Percentiles rank a stretch among this genome's conserved stretches.
Conservation (phyloP, 2,113 vertebrate genomes). For the Paralichthys olivaceus region DNA sequence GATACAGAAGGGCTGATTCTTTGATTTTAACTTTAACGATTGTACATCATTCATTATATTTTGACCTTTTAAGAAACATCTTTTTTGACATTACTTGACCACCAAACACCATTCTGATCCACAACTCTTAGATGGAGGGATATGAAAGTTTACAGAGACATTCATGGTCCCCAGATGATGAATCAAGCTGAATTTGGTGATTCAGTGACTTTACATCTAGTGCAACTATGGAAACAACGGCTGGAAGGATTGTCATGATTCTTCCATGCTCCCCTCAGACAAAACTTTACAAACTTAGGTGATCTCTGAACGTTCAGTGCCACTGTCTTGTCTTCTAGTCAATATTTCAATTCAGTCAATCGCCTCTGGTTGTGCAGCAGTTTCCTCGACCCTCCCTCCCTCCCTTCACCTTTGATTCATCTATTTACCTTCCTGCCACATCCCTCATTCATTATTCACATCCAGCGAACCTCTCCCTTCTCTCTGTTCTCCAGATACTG, state of each 20-base stretch:
- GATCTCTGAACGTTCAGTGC: neutral
- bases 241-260: neutral
- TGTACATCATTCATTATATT: too few relatives aligned
- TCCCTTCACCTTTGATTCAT: neutral
- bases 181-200: neutral
- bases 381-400: neutral
- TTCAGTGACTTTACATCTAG: neutral
- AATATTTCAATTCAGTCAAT: neutral
- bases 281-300: neutral
- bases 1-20: too few relatives aligned
- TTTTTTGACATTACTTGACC: too few relatives aligned
- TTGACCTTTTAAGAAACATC: too few relatives aligned
- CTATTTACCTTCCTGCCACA: neutral
- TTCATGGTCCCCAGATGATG: neutral
- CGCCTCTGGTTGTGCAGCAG: too few relatives aligned
- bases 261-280: neutral
- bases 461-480: neutral
- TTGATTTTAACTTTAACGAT: too few relatives aligned
- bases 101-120: neutral
- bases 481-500: neutral
- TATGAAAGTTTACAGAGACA: neutral
- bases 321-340: neutral
- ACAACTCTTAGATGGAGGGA: too few relatives aligned
- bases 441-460: neutral
- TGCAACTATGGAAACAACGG: neutral